phyloP scores from a whole-genome alignment of 2,888 invertebrate species.

The Calameuta filiformis region DNA sequence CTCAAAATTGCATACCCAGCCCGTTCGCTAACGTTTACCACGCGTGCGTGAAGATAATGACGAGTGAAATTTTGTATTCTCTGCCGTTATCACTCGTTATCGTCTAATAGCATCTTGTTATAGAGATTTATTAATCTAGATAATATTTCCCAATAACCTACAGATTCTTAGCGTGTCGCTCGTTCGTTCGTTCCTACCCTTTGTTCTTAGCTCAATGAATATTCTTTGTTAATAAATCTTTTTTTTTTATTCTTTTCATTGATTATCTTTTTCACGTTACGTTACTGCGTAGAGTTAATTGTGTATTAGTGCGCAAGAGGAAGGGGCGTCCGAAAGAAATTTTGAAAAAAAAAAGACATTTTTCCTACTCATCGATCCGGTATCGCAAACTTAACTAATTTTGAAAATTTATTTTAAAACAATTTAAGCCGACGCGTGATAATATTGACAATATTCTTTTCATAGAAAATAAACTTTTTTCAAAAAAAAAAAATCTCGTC shows the following conservation, averaged over 20 bases:
- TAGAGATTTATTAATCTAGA: background rate
- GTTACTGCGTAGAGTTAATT: background rate
- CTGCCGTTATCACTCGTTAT: background rate
- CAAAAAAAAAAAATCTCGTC: too few relatives aligned
- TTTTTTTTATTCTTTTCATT: background rate
- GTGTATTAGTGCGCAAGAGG: background rate
- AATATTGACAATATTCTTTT: background rate
- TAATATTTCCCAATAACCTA: background rate
- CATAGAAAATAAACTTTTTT: background rate
- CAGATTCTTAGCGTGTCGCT: background rate
- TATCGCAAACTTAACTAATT: too few relatives aligned
- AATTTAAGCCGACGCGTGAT: background rate
- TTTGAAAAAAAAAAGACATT: too few relatives aligned
- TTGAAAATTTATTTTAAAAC: too few relatives aligned
- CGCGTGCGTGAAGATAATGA: background rate
- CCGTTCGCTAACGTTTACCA: background rate
- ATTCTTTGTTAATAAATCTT: background rate
- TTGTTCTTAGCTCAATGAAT: background rate
- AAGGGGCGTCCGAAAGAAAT: background rate
- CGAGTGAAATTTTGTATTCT: background rate
- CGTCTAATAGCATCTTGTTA: background rate
- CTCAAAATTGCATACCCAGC: background rate
- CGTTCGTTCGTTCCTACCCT: background rate
- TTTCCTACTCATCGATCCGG: too few relatives aligned
- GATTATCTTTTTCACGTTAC: background rate